These are phyloP conservation scores for Cheiracanthium punctorium DNA, from an alignment of 2,888 invertebrate genomes.

Conservation along the genomic window DNA sequence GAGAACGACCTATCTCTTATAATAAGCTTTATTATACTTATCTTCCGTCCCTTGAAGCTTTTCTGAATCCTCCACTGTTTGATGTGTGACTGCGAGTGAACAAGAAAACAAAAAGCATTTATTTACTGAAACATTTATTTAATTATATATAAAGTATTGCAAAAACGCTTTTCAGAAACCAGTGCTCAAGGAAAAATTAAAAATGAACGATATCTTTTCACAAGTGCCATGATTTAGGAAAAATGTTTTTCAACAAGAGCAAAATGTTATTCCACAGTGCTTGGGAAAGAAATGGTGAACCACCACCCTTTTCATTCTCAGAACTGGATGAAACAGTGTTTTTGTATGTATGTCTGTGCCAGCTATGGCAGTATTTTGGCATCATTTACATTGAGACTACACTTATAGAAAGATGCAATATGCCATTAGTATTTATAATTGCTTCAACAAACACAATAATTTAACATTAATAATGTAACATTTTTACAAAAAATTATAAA, in stretches of 20 bases:
- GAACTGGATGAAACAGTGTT: conserved; percentile 7
- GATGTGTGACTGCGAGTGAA: not conserved
- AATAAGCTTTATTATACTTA: too few species aligned
- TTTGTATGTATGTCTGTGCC: conserved; percentile 16
- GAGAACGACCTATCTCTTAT: too few species aligned
- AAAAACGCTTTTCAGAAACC: conserved; percentile 57
- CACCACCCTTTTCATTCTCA: not conserved
- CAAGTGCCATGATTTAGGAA: conserved; percentile 60
- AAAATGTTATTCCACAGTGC: conserved; percentile 29
- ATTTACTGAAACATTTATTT: conserved; percentile 69
- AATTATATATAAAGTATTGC: conserved; percentile 67
- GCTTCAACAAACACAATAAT: too few species aligned
- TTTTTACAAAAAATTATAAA: too few species aligned
- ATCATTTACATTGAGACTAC: conserved; percentile 1
- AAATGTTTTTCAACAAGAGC: conserved; percentile 52
- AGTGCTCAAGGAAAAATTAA: conserved; percentile 63
- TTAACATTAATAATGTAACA: too few species aligned
- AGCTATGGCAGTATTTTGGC: conserved; percentile 38
- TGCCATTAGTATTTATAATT: too few species aligned
- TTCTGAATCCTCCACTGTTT: too few species aligned
- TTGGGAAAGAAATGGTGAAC: not conserved
- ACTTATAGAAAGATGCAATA: conserved; percentile 23
- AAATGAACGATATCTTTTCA: conserved; percentile 58
- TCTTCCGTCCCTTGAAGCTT: too few species aligned
- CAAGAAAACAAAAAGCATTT: conserved; percentile 9